Conservation (phyloP, 2,797 vertebrate genomes). For the Hozukius guyotensis region DNA sequence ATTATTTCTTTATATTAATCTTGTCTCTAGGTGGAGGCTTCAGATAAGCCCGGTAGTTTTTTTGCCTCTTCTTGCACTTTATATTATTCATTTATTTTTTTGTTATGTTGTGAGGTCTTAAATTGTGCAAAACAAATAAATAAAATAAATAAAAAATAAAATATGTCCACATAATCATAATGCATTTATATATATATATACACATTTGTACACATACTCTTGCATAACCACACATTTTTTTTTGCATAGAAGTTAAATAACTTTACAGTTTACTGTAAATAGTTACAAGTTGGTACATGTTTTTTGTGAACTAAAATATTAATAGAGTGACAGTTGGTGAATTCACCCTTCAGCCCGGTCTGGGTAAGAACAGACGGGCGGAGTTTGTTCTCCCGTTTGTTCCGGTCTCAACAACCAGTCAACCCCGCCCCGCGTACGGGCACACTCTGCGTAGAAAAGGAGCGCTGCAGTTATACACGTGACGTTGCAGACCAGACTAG, state of each 20-base stretch:
- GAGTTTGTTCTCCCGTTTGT: neutral
- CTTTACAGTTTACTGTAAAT: neutral
- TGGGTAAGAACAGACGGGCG: neutral
- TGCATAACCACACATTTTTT: no score
- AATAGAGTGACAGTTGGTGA: neutral
- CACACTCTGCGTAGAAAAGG: neutral
- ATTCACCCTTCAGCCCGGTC: neutral
- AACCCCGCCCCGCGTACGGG: constrained; percentile 49
- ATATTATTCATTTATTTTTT: no score
- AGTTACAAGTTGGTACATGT: neutral
- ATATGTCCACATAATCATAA: neutral
- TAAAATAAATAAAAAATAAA: no score
- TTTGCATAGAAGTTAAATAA: neutral
- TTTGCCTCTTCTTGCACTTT: no score
- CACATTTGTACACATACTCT: neutral
- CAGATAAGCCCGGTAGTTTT: no score
- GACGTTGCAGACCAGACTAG: constrained; percentile 32
- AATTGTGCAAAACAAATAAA: no score
- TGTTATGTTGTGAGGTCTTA: no score
- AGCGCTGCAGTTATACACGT: constrained; percentile 3
- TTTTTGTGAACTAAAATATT: no score
- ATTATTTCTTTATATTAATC: no score
- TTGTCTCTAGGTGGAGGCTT: no score
- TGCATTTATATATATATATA: neutral
- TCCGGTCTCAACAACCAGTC: neutral